Evolutionary conservation across 23 tunicate species (phyloP), one percentile per base, ranked within the genome.

Genomic region (Clavelina lepadiformis): DNA sequence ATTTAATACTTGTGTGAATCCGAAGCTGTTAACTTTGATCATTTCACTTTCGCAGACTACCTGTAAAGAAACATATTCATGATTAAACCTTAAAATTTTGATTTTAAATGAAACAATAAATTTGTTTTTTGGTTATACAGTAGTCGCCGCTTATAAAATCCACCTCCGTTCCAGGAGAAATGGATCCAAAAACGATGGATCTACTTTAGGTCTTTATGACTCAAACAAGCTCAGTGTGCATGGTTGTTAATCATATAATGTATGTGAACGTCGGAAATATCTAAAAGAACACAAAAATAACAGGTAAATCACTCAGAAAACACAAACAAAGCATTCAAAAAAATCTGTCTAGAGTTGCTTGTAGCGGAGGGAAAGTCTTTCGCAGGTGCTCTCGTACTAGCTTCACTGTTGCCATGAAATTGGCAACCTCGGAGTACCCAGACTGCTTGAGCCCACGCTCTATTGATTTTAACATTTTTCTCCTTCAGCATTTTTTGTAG

Each of bases 181-280:
- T n/a, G n/a, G n/a, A n/a, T n/a, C n/a, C n/a, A n/a, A n/a, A n/a
- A n/a, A n/a, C n/a, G n/a, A n/a, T n/a, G n/a, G n/a, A n/a, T n/a
- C n/a, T n/a, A n/a, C n/a, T n/a, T n/a, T n/a, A n/a, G n/a, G n/a
- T n/a, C 59, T n/a, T 6, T 53, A 53, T 53, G 59, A 53, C 22
- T 53, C 59, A 53, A 53, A n/a, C 59, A 53, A 53, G 21, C 59
- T n/a, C 21, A 53, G 59, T 53, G 59, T 53, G 22, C 59, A n/a
- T 53, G 59, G 59, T 53, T 53, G 22, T 8, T 53, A 53, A 53
- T 53, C 59, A 24, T 53, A n/a, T 53, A n/a, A 53, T 53, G 59
- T 53, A 53, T 53, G 22, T 53, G 59, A 53, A 53, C 21, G 22
- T 53, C 20, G 59, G 22, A 8, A 53, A n/a, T n/a, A n/a, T n/a